Evolutionary conservation across 2,113 vertebrate genomes (phyloP).

Genomic region (Cisticola juncidis): DNA sequence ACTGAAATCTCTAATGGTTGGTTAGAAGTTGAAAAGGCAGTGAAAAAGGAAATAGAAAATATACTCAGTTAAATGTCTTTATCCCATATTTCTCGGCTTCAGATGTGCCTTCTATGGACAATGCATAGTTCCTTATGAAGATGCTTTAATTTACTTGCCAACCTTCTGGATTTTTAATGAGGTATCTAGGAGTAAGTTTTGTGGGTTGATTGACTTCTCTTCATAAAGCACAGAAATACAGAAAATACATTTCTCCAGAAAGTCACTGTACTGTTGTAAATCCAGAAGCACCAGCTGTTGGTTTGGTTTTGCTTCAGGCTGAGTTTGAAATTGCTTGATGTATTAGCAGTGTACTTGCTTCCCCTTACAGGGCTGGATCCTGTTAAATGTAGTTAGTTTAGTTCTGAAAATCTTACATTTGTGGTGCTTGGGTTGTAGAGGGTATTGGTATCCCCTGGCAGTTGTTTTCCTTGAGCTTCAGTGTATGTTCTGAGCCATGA

Average conservation of each 20-base stretch:
- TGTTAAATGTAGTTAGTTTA: neutral
- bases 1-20: neutral
- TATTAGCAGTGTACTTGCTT: neutral
- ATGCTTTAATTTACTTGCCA: neutral
- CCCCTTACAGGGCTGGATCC: neutral
- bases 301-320: neutral
- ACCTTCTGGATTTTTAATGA: neutral
- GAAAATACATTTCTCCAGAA: neutral
- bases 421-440: neutral
- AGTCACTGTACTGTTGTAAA: neutral
- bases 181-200: neutral
- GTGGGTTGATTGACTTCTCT: neutral
- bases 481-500: neutral
- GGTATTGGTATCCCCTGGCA: neutral
- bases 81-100: neutral
- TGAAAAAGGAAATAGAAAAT: neutral
- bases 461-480: neutral
- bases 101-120: neutral
- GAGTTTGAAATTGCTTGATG: neutral
- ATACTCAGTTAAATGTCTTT: neutral
- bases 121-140: fast-evolving
- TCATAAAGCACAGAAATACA: neutral
- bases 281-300: neutral
- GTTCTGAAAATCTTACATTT: neutral
- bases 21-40: neutral